A percentile compares a stretch with the other conserved stretches of the same genome.
Evolutionary conservation across 23 tunicate species (phyloP).

Genomic region (Phallusia fumigata): DNA sequence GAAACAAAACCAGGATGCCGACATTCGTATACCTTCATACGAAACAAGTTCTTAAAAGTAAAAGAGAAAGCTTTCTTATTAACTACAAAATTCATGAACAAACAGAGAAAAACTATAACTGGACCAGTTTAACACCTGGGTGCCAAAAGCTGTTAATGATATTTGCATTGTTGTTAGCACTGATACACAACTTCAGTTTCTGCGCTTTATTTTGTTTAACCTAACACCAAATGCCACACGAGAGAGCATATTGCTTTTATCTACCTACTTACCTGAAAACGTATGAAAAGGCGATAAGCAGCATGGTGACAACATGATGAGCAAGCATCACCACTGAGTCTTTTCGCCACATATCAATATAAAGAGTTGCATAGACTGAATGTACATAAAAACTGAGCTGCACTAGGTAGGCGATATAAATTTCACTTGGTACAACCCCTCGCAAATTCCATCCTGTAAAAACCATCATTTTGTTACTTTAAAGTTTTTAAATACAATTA

Average conservation of each 20-base stretch:
- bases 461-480: no score
- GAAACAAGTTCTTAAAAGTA: background rate
- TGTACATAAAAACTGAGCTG: conserved; percentile 89
- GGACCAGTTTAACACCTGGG: no score
- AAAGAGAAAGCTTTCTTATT: no score
- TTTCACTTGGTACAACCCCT: conserved; percentile 54
- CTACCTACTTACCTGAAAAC: conserved; percentile 49
- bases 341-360: conserved; percentile 88
- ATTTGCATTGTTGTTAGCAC: no score
- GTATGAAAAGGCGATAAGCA: conserved; percentile 70
- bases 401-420: conserved; percentile 69
- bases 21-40: conserved; percentile 74
- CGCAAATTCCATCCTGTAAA: conserved; percentile 65
- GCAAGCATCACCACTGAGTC: conserved; percentile 78
- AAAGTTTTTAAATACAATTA: background rate
- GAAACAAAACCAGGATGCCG: conserved; percentile 68
- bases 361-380: conserved; percentile 87
- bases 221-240: no score
- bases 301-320: conserved; percentile 78
- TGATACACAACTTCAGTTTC: background rate
- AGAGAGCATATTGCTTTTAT: no score
- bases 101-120: background rate
- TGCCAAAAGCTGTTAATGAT: no score
- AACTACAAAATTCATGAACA: background rate
- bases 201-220: no score